Base-by-base conservation (phyloP, 2,113 vertebrate genomes). In the Fregetta grallaria region DNA sequence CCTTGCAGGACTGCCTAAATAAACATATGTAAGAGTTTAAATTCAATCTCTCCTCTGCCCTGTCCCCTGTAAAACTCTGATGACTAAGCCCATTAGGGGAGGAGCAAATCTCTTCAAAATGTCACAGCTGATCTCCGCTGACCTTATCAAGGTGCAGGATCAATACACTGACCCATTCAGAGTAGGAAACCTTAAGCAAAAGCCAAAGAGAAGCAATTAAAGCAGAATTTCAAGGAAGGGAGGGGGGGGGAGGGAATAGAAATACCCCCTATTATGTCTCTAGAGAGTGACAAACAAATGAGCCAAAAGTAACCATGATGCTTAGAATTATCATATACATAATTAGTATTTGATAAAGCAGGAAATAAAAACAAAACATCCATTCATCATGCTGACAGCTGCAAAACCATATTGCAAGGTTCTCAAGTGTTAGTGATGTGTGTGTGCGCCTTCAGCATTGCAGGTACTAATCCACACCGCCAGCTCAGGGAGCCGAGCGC, bases 91-190 rank as follows among this genome's bases (percentile, higher is more conserved):
- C 44, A 53, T 95, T 94, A 90, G 68, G 92, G 97, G 96, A 96
- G 95, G 95, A 95, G 71, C 97, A 96, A 88, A 96, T 93, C 84
- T 91, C 91, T 82, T 47, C 72, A 8, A 97, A 98, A 97, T 98
- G 97, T 98, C 98, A 98, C 94, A 97, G 94, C 86, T 97, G 97
- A 98, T 98, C 97, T 97, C 95, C 82, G 45, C 95, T 98, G 98
- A 98, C 98, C 98, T 98, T 98, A 98, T 98, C 98, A 98, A 97
- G 96, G 97, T 76, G 66, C 81, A 94, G 94, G 97, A 98, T 98
- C 98, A 53, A 98, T 98, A 98, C 65, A 3, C 78, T 97, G 84
- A 98, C 95, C 96, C 97, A 86, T 93, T 85, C 21, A 0, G 81
- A 96, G 90, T 45, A 86, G 88, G 52, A 52, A 97, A 94, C 93